Evolutionary conservation across 2,888 invertebrate species (phyloP).

Genomic region (Amiota communis): DNA sequence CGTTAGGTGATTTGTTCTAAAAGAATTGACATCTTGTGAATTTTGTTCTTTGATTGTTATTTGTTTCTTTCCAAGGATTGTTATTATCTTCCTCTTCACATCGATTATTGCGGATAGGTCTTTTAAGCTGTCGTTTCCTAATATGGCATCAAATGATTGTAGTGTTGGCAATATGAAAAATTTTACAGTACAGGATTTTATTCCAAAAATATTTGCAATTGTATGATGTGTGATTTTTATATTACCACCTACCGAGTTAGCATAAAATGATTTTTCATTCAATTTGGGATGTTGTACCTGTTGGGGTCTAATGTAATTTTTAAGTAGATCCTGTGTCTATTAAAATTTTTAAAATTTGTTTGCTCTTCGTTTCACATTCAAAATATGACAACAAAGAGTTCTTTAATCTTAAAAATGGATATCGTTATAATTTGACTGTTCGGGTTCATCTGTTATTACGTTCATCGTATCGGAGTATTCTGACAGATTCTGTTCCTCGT

Average conservation of each 20-base stretch:
- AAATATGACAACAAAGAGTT: conserved; percentile 44
- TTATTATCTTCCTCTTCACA: background rate
- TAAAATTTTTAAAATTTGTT: conserved; percentile 42
- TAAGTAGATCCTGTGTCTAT: conserved; percentile 45
- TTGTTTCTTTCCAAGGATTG: background rate
- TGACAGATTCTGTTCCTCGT: background rate
- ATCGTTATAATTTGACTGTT: conserved; percentile 23
- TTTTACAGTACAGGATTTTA: background rate
- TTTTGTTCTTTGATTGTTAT: background rate
- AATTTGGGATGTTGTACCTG: conserved; percentile 29
- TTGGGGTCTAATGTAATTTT: conserved; percentile 42
- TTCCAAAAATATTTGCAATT: background rate
- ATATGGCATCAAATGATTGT: background rate
- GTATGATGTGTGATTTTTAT: conserved; percentile 32
- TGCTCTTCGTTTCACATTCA: conserved; percentile 39
- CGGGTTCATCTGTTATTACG: conserved; percentile 7
- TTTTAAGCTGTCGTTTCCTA: no score
- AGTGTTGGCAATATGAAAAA: background rate
- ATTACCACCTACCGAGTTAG: conserved; percentile 40
- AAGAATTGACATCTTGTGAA: background rate
- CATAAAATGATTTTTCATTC: conserved; percentile 39
- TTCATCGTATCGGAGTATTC: conserved; percentile 2
- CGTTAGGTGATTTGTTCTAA: background rate
- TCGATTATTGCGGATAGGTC: no score
- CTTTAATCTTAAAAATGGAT: conserved; percentile 48